Percentiles rank a stretch among this genome's conserved stretches.
phyloP scores from a whole-genome alignment of 2,888 invertebrate species.

The Oxycera nigricornis region DNA sequence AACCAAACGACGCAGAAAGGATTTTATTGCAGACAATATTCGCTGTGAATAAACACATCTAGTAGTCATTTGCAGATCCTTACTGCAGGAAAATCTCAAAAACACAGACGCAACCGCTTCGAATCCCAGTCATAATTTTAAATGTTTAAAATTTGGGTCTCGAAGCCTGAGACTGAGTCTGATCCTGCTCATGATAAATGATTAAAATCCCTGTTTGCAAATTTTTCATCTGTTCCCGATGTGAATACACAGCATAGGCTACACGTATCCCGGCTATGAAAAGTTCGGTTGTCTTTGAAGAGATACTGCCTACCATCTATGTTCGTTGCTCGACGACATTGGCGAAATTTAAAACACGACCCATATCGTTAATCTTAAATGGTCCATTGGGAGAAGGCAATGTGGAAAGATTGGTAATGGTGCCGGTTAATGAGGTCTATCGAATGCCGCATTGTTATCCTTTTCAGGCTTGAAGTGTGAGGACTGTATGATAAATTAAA shows the following conservation, averaged over 20 bases:
- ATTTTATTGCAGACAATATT: neutral
- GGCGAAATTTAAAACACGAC: neutral
- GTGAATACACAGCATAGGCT: neutral
- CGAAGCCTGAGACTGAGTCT: neutral
- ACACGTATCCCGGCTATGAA: neutral
- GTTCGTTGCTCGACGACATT: neutral
- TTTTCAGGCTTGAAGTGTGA: neutral
- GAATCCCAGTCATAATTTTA: slow-evolving; percentile 3
- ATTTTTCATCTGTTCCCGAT: neutral
- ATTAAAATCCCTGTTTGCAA: neutral
- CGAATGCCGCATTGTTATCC: slow-evolving; percentile 6
- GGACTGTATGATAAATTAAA: neutral
- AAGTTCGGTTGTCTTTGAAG: neutral
- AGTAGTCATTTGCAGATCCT: slow-evolving; percentile 37
- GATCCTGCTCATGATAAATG: slow-evolving; percentile 16
- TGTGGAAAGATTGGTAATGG: neutral
- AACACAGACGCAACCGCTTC: neutral
- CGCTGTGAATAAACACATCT: slow-evolving; percentile 41
- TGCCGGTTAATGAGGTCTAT: slow-evolving; percentile 13
- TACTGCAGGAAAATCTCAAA: neutral
- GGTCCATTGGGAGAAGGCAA: neutral
- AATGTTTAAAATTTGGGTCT: neutral
- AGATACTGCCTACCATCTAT: neutral
- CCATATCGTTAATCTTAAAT: neutral
- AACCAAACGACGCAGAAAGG: no score